Percentiles rank a stretch among this genome's conserved stretches.
phyloP scores from a whole-genome alignment of 2,888 invertebrate species.

The Lypha dubia region DNA sequence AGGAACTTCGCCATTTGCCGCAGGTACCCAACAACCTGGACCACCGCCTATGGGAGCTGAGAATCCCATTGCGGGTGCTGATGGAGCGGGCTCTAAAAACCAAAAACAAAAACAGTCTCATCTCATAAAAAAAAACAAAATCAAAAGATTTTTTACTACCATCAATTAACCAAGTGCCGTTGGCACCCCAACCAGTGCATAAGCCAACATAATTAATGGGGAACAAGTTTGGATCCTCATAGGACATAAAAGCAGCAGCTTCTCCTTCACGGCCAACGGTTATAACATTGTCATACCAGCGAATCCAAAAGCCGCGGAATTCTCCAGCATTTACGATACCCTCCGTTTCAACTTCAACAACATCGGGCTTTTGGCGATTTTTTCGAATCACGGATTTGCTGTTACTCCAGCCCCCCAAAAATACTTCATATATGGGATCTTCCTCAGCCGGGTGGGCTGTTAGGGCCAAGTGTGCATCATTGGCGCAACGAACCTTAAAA shows the following conservation, averaged over 20 bases:
- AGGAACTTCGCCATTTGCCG: conserved; percentile 87
- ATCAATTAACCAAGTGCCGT: conserved; percentile 92
- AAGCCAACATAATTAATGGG: conserved; percentile 90
- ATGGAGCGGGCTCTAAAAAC: conserved; percentile 61
- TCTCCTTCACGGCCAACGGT: conserved; percentile 90
- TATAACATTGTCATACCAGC: conserved; percentile 88
- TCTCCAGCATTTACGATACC: conserved; percentile 89
- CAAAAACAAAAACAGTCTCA: background rate
- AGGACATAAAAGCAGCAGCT: conserved; percentile 88
- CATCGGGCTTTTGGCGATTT: conserved; percentile 90
- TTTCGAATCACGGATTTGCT: conserved; percentile 92
- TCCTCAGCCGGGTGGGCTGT: conserved; percentile 88
- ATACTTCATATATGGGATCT: conserved; percentile 93
- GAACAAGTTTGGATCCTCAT: conserved; percentile 88
- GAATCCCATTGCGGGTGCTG: conserved; percentile 76
- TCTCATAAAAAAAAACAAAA: background rate
- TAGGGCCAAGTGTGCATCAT: conserved; percentile 94
- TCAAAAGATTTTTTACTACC: conserved; percentile 84
- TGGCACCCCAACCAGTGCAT: conserved; percentile 94
- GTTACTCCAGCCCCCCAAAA: conserved; percentile 95
- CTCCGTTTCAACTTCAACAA: conserved; percentile 88
- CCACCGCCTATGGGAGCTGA: conserved; percentile 78
- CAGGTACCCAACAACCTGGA: conserved; percentile 86
- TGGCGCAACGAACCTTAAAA: conserved; percentile 90
- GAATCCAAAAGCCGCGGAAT: conserved; percentile 93